These are phyloP conservation scores for Anseranas semipalmata DNA, from an alignment of 2,113 vertebrate species.

Conservation along the genomic window DNA sequence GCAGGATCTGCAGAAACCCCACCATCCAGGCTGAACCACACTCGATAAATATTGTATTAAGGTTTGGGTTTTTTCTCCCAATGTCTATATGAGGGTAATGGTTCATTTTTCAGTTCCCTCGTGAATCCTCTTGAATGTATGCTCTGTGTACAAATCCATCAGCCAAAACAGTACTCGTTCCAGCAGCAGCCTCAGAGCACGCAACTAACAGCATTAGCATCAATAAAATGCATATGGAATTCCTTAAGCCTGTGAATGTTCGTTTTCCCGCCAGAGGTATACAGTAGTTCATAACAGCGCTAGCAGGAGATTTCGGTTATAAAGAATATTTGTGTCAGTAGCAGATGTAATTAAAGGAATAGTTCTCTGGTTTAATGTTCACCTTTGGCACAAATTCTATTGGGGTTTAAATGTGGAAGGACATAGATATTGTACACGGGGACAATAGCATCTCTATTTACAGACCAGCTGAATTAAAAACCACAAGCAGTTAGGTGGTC, in stretches of 20 bases:
- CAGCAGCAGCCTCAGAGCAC: conserved; percentile 21
- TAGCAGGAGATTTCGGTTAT: conserved; percentile 18
- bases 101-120: conserved; percentile 63
- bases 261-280: background rate
- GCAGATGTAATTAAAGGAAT: conserved; percentile 37
- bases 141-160: conserved; percentile 45
- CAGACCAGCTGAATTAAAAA: background rate
- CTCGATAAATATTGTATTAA: conserved; percentile 48
- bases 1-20: conserved; percentile 2
- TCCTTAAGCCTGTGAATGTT: background rate
- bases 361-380: conserved; percentile 1
- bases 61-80: background rate
- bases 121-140: conserved; percentile 57
- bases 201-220: conserved; percentile 12
- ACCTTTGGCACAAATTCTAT: conserved; percentile 48
- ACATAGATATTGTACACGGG: background rate
- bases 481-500: conserved; percentile 8
- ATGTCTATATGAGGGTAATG: background rate
- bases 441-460: conserved; percentile 12
- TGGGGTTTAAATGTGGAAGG: background rate
- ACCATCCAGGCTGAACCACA: conserved; percentile 32
- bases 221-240: conserved; percentile 37
- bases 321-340: conserved; percentile 43
- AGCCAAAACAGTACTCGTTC: conserved; percentile 47
- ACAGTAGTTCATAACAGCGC: background rate